These are phyloP conservation scores for Anthoscopus minutus DNA, from an alignment of 2,113 vertebrate genomes.

Conservation along the genomic window DNA sequence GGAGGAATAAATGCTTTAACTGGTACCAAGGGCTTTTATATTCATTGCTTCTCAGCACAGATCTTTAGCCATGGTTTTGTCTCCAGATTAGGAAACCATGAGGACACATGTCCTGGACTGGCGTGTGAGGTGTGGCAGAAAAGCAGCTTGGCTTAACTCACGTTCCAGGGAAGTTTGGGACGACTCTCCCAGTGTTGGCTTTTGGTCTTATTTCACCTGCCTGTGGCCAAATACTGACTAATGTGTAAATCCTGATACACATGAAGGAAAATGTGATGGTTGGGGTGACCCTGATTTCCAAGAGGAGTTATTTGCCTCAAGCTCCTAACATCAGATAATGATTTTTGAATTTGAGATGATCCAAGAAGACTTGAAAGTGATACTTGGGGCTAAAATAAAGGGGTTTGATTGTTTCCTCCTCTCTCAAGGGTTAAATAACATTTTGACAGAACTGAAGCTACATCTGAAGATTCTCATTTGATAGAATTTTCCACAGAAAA, in stretches of 20 bases:
- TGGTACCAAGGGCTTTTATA: not conserved
- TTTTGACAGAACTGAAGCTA: not conserved
- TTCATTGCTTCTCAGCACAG: not conserved
- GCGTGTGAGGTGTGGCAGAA: not conserved
- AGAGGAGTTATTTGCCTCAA: slow-evolving; percentile 26
- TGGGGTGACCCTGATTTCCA: slow-evolving; percentile 2
- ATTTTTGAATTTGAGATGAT: slow-evolving; percentile 18
- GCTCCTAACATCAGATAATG: not conserved
- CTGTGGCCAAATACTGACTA: not conserved
- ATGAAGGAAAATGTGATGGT: not conserved
- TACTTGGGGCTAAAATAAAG: slow-evolving; percentile 11
- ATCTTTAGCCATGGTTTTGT: not conserved
- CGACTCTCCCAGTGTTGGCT: not conserved
- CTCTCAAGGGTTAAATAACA: not conserved
- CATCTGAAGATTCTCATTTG: not conserved
- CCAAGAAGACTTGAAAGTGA: slow-evolving; percentile 31
- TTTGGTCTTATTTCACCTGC: slow-evolving; percentile 7
- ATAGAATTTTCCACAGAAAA: not conserved
- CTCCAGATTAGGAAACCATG: not conserved
- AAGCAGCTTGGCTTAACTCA: not conserved
- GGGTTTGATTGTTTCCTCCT: not conserved
- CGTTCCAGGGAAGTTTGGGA: not conserved
- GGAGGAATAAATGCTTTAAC: slow-evolving; percentile 29
- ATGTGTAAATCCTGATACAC: not conserved
- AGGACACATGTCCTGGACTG: not conserved